phyloP scores from a whole-genome alignment of 2,113 vertebrate genomes.

The Elephas maximus region DNA sequence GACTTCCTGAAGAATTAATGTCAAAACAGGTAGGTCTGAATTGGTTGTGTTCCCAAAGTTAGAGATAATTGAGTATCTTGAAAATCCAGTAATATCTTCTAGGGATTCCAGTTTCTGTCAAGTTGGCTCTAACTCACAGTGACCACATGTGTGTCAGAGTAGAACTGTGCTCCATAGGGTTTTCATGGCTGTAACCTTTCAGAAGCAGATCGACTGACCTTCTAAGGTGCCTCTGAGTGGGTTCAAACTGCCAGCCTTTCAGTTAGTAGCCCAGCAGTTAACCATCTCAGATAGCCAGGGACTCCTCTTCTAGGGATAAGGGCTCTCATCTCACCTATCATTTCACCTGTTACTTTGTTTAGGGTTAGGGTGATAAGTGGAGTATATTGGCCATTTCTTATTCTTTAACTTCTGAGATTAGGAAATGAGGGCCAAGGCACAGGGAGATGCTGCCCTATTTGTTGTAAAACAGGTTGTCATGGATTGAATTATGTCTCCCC shows the following conservation, averaged over 20 bases:
- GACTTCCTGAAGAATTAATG: slow-evolving; percentile 36
- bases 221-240: background rate
- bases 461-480: slow-evolving; percentile 17
- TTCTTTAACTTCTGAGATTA: slow-evolving; percentile 32
- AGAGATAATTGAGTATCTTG: slow-evolving; percentile 31
- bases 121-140: background rate
- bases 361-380: background rate
- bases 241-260: background rate
- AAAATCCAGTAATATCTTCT: slow-evolving; percentile 32
- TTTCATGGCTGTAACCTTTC: background rate
- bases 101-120: background rate
- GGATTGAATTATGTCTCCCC: too few relatives aligned
- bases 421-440: background rate
- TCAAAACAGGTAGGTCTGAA: slow-evolving; percentile 37
- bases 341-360: slow-evolving; percentile 40
- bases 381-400: background rate
- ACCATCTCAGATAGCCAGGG: background rate
- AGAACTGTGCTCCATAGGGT: background rate
- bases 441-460: slow-evolving; percentile 40
- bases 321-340: background rate
- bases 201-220: background rate
- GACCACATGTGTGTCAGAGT: background rate
- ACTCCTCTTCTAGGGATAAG: background rate
- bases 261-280: background rate
- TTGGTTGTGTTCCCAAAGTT: slow-evolving; percentile 43